Conservation (phyloP, 2,113 vertebrate genomes). For the Cephalopholis sonnerati region DNA sequence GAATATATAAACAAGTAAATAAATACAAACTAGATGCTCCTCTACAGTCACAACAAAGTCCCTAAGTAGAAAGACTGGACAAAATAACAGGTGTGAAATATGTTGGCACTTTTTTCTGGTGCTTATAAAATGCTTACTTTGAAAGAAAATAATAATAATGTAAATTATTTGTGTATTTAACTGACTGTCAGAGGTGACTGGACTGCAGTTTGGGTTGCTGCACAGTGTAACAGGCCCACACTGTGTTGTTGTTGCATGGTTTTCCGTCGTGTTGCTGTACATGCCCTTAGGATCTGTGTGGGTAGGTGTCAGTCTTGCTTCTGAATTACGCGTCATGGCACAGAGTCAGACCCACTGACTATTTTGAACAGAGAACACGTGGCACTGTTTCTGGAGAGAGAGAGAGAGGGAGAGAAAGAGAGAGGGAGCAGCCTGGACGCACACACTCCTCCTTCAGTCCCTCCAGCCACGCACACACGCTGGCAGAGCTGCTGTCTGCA, state of each 20-base stretch:
- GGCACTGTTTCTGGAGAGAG: slow-evolving; percentile 67
- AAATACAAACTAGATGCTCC: too few species aligned
- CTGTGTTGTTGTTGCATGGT: background rate
- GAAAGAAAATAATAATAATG: too few species aligned
- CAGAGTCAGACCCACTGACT: slow-evolving; percentile 33
- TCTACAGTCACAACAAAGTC: background rate
- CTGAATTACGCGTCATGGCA: slow-evolving; percentile 23
- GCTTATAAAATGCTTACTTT: background rate
- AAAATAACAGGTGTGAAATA: background rate
- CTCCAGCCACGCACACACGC: slow-evolving; percentile 69
- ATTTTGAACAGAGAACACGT: slow-evolving; percentile 77
- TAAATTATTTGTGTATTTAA: too few species aligned
- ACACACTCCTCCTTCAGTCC: slow-evolving; percentile 45
- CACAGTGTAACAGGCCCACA: too few species aligned
- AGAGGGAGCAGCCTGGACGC: slow-evolving; percentile 33
- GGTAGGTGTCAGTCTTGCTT: slow-evolving; percentile 12
- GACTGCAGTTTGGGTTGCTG: background rate
- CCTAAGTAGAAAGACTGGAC: background rate
- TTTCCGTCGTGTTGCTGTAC: background rate
- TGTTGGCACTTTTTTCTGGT: background rate
- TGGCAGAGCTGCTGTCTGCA: slow-evolving; percentile 23
- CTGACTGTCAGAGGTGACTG: background rate
- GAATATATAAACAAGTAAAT: too few species aligned
- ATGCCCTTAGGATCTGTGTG: background rate
- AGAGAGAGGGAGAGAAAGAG: slow-evolving; percentile 36